Percentiles rank a stretch among this genome's conserved stretches.
phyloP scores from a whole-genome alignment of 2,113 vertebrate species.

The Psilopogon haemacephalus region DNA sequence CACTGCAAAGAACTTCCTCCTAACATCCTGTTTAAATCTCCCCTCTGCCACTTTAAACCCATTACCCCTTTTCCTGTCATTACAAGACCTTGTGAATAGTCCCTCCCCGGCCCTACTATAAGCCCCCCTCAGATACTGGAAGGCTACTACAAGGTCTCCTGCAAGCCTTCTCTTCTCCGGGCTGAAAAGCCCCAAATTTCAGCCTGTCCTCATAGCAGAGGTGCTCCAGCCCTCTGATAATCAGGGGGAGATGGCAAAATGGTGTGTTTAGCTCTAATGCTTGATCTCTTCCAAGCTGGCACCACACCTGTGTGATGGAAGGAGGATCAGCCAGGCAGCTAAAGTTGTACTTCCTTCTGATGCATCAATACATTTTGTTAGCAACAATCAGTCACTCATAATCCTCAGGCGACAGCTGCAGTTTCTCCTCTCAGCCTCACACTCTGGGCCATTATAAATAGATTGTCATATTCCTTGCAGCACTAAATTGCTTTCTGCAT shows the following conservation, averaged over 20 bases:
- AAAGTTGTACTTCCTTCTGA: constrained; percentile 52
- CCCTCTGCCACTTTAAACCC: no score
- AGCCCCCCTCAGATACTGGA: no score
- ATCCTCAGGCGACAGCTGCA: constrained; percentile 72
- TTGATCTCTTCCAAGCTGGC: constrained; percentile 2
- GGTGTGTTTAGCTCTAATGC: background rate
- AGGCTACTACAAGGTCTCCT: no score
- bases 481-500: constrained; percentile 60
- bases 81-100: no score
- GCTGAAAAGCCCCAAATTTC: no score
- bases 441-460: constrained; percentile 67
- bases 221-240: no score
- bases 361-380: constrained; percentile 54
- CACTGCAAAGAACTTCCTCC: no score
- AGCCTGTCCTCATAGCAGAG: background rate
- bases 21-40: no score
- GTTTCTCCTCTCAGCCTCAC: constrained; percentile 54
- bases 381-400: constrained; percentile 69
- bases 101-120: no score
- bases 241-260: background rate
- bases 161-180: no score
- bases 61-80: no score
- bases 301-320: constrained; percentile 1
- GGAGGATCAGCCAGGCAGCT: background rate
- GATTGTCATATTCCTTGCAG: constrained; percentile 68